A percentile compares a stretch with the other conserved stretches of the same genome.
Conservation (phyloP, 2,113 vertebrate species). For the Campylorhamphus procurvoides region DNA sequence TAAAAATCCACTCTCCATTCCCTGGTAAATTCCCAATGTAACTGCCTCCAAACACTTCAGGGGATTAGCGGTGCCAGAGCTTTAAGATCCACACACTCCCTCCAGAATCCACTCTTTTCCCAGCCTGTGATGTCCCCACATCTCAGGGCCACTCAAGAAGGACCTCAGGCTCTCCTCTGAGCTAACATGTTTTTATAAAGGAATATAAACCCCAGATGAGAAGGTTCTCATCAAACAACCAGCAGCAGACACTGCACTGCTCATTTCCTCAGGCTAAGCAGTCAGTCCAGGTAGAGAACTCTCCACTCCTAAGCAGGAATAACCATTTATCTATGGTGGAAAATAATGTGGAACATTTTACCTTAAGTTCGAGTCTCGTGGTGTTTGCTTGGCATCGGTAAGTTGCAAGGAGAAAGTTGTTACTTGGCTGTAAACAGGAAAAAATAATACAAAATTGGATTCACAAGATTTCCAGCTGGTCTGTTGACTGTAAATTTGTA, state of each 20-base stretch:
- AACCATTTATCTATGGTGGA: neutral
- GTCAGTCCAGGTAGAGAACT: neutral
- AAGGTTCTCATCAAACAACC: neutral
- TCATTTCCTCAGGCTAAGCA: neutral
- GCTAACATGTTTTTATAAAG: neutral
- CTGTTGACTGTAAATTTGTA: neutral
- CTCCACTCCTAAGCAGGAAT: neutral
- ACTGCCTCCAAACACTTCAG: neutral
- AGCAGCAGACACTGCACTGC: neutral
- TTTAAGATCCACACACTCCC: neutral
- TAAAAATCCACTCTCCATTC: neutral
- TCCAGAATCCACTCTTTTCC: neutral
- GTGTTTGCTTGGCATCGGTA: conserved; percentile 98
- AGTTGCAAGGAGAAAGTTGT: conserved; percentile 95
- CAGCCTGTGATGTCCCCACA: neutral
- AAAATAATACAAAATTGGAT: neutral
- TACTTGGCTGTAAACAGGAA: conserved; percentile 80
- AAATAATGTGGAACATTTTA: conserved; percentile 56
- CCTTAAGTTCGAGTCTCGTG: conserved; percentile 95
- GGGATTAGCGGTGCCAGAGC: neutral
- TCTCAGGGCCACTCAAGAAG: neutral
- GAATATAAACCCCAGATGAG: neutral
- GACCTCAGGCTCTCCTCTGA: neutral
- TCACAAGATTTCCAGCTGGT: neutral
- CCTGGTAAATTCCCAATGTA: neutral